Conservation (phyloP, 35 echinoderm and acorn worm genomes). For the Holothuria glaberrima region DNA sequence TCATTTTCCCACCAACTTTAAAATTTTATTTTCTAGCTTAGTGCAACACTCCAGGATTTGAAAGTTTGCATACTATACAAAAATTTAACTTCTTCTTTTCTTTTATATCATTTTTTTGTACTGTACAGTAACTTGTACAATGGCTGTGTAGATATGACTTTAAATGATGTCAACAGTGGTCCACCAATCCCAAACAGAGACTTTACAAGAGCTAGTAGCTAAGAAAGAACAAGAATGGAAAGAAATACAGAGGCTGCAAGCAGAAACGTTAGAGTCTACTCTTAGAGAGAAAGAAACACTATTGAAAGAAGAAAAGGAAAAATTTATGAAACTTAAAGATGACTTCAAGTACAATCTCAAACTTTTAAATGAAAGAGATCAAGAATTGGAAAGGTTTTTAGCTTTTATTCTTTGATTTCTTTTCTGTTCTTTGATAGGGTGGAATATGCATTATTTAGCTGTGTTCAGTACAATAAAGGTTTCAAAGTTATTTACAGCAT, state of each 20-base stretch:
- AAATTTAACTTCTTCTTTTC: too few species aligned
- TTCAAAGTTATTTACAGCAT: too few species aligned
- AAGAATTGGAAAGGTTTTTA: constrained; percentile 86
- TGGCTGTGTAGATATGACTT: neutral
- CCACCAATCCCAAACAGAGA: neutral
- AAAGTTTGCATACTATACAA: too few species aligned
- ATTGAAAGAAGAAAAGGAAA: constrained; percentile 56
- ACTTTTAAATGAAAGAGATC: constrained; percentile 85
- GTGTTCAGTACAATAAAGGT: neutral
- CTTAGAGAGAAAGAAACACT: constrained; percentile 75
- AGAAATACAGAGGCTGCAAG: constrained; percentile 69
- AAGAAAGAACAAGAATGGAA: constrained; percentile 96
- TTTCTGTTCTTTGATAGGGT: too few species aligned
- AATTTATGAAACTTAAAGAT: constrained; percentile 86
- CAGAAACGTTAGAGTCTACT: constrained; percentile 67
- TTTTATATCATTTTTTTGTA: neutral
- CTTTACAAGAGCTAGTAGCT: constrained; percentile 46
- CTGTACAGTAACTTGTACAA: neutral
- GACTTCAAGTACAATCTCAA: constrained; percentile 97
- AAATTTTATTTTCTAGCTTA: too few species aligned
- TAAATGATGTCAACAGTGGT: neutral
- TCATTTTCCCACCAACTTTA: too few species aligned
- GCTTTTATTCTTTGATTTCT: neutral
- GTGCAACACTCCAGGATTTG: too few species aligned
- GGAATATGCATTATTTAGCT: neutral